Base-by-base conservation (phyloP, 2,888 invertebrate species). In the Erebia epiphron region DNA sequence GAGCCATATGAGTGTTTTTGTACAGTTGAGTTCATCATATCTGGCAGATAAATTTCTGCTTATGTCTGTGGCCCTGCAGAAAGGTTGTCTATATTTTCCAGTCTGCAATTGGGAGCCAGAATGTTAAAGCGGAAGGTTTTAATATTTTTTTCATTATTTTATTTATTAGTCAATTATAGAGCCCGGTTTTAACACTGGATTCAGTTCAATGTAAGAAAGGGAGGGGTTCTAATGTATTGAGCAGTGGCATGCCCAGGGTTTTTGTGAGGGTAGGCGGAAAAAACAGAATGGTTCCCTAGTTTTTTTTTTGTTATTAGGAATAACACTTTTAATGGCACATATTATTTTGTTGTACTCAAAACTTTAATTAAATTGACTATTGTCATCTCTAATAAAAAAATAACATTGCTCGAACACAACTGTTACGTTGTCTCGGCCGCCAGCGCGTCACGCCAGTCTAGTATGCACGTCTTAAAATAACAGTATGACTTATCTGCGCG, bases 301-400 rank as follows among this genome's bases (percentile, higher is more conserved):
- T 18, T 61, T 18, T 61, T 18, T 46, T 61, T 16, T 43, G 9
- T 60, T 10, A 5, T 18, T 43, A 18, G 26, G 14, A 16, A 8
- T 46, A 61, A 61, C 61, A 43, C 10, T 18, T 18, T 11, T 9
- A 61, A 13, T 46, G 46, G 16, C 7, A 61, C 7, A 21, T 13
- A 49, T 46, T 62, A 49, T 46, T 62, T 62, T 49, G 21, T 62
- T 49, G 62, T 62, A 62, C 46, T n/a, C 46, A 49, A 49, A 62
- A 49, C 8, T 46, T 8, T 52, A 5, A 49, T 52, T 16, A 9
- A 52, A 52, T 16, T 4, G n/a, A n/a, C 52, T 16, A 16, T 52
- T 43, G 43, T 1, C 43, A 9, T 43, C 11, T 11, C 43, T 43
- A 11, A 43, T 46, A 35, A 35, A 35, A 26, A 35, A 35, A 35